Percentiles rank a stretch among this genome's conserved stretches.
These are phyloP conservation scores for Acipenser ruthenus DNA, from an alignment of 2,797 vertebrate species.

Conservation along the genomic window DNA sequence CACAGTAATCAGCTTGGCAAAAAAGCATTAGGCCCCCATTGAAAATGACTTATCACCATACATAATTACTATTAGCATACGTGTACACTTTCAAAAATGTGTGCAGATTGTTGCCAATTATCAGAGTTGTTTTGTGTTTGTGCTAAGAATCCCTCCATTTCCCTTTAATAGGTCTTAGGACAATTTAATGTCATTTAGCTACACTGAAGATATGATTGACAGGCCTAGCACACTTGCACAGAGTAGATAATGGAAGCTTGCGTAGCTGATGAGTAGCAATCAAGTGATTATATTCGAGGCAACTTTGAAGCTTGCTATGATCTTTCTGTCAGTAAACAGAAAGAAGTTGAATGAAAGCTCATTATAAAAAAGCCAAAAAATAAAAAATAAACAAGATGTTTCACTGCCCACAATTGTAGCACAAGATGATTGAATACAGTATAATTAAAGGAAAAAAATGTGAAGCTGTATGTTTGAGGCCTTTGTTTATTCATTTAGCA, in stretches of 20 bases:
- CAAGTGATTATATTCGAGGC: constrained; percentile 33
- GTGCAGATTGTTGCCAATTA: constrained; percentile 7
- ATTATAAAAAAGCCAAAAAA: too few species aligned
- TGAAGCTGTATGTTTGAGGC: too few species aligned
- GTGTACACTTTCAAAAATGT: background rate
- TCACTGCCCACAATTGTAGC: too few species aligned
- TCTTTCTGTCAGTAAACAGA: constrained; percentile 36
- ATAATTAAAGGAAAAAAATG: too few species aligned
- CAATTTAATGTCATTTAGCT: background rate
- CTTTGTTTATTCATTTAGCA: too few species aligned
- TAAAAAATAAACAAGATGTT: too few species aligned
- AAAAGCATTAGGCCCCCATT: too few species aligned
- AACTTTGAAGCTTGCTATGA: constrained; percentile 33
- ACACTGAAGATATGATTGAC: constrained; percentile 37
- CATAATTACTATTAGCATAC: background rate
- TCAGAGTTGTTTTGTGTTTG: background rate
- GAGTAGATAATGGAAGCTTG: constrained; percentile 34
- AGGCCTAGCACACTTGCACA: constrained; percentile 23
- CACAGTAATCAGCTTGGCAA: too few species aligned
- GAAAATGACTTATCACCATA: background rate
- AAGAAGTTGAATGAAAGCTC: constrained; percentile 24
- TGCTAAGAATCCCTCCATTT: constrained; percentile 17
- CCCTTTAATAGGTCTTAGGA: background rate
- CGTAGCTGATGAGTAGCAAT: constrained; percentile 43
- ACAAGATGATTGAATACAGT: too few species aligned